Conservation (phyloP, 2,888 invertebrate species). For the Diplazon laetatorius region DNA sequence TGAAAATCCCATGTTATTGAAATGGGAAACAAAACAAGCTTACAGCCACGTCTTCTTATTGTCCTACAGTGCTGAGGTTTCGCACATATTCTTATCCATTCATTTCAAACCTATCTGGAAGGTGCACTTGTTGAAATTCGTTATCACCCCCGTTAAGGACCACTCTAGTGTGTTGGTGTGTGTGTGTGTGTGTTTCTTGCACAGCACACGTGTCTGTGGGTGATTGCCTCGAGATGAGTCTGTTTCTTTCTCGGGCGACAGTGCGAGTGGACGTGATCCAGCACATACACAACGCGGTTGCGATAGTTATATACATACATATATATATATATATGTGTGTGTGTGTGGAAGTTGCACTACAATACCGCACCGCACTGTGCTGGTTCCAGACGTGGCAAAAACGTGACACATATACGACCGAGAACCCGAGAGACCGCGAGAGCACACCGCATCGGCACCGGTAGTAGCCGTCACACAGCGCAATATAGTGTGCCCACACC, state of each 20-base stretch:
- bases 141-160: not conserved
- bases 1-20: too few species aligned
- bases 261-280: conserved; percentile 5
- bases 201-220: not conserved
- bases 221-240: conserved; percentile 14
- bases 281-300: conserved; percentile 9
- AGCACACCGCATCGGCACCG: conserved; percentile 33
- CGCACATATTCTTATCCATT: too few species aligned
- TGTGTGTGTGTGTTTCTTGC: not conserved
- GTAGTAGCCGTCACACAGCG: conserved; percentile 3
- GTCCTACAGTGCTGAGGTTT: too few species aligned
- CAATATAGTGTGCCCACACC: conserved; percentile 1
- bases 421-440: conserved; percentile 58
- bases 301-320: too few species aligned
- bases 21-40: too few species aligned
- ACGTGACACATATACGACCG: conserved; percentile 69
- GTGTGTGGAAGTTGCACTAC: conserved; percentile 24
- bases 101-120: too few species aligned
- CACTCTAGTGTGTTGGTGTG: not conserved
- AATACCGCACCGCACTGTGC: conserved; percentile 38
- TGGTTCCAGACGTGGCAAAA: conserved; percentile 60
- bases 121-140: not conserved
- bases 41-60: too few species aligned
- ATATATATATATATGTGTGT: too few species aligned
- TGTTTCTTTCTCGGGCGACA: not conserved